Conservation (phyloP, 2,888 invertebrate species). For the Helicoverpa assulta region DNA sequence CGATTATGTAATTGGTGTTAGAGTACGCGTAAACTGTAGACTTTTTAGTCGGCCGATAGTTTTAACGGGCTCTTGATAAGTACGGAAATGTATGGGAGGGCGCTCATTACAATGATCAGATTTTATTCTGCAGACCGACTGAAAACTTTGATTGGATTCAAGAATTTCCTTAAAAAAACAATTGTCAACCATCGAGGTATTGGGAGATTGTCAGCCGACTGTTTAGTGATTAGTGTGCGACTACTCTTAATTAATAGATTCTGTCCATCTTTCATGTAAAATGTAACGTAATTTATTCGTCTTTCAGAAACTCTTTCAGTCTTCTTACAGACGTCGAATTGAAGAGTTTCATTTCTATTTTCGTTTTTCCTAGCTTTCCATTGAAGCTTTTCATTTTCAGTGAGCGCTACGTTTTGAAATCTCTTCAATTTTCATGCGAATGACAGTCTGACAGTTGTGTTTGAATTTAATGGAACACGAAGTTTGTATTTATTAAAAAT, state of each 20-base stretch:
- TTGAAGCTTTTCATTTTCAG: slow-evolving; percentile 23
- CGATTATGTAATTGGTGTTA: too few relatives aligned
- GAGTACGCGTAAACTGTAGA: too few relatives aligned
- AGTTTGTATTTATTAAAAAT: slow-evolving; percentile 10
- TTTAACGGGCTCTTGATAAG: too few relatives aligned
- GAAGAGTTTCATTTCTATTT: slow-evolving; percentile 23
- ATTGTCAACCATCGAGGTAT: too few relatives aligned
- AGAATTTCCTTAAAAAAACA: too few relatives aligned
- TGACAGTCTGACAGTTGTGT: slow-evolving; percentile 30
- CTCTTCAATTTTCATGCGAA: slow-evolving; percentile 11
- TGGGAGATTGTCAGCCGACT: too few relatives aligned
- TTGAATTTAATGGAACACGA: slow-evolving; percentile 14
- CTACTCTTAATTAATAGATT: not conserved
- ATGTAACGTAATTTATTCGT: slow-evolving; percentile 4
- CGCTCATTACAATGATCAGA: too few relatives aligned
- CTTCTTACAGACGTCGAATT: slow-evolving; percentile 1
- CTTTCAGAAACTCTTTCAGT: not conserved
- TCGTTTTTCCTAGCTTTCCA: slow-evolving; percentile 12
- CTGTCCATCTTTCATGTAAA: not conserved
- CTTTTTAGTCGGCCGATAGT: too few relatives aligned
- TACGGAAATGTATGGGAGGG: too few relatives aligned
- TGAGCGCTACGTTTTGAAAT: slow-evolving; percentile 21
- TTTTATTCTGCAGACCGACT: too few relatives aligned
- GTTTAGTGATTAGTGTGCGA: too few relatives aligned
- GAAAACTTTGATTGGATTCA: too few relatives aligned